Evolutionary conservation across 2,888 invertebrate species (phyloP), one percentile per base, ranked within the genome.

Genomic region (Arenicola marina): DNA sequence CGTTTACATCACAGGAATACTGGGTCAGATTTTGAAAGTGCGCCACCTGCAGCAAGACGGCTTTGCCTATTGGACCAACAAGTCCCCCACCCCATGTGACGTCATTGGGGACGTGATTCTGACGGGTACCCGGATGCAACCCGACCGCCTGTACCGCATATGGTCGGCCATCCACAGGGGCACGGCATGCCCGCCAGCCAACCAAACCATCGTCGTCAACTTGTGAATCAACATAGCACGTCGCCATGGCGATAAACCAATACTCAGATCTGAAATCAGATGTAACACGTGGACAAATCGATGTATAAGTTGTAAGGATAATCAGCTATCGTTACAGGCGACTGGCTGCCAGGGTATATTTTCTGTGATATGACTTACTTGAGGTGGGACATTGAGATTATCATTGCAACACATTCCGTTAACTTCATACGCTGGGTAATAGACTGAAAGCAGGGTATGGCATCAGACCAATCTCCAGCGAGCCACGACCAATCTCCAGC

Each of bases 1-100:
- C 58, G 72, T 70, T n/a, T 72, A 70, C 51, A 66, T 71, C n/a
- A 71, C 71, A n/a, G 71, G 71, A 11, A 71, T 71, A 7, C 43
- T 71, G 15, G 71, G 68, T 1, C 48, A 60, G 48, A 65, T 70
- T n/a, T 53, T 71, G 29, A 59, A 61, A 11, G 70, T 62, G 4
- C 63, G 58, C 29, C 70, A 70, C 53, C 24, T 64, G 18, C 26
- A 29, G 21, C 63, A 63, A 28, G 29, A 34, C 29, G 70, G 70
- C 4, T 71, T 71, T 56, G 68, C 71, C 21, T 70, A 55, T 48
- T 68, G 67, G 68, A 69, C 65, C 28, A 59, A 48, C 44, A 54
- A 48, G 24, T 28, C 28, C 11, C 64, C 66, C 1, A 51, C 46
- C 34, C 51, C 48, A 1, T 71, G 71, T 60, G 68, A 71, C 34